phyloP scores from a whole-genome alignment of 1,140 invertebrate species.

The Mactra quadrangularis region DNA sequence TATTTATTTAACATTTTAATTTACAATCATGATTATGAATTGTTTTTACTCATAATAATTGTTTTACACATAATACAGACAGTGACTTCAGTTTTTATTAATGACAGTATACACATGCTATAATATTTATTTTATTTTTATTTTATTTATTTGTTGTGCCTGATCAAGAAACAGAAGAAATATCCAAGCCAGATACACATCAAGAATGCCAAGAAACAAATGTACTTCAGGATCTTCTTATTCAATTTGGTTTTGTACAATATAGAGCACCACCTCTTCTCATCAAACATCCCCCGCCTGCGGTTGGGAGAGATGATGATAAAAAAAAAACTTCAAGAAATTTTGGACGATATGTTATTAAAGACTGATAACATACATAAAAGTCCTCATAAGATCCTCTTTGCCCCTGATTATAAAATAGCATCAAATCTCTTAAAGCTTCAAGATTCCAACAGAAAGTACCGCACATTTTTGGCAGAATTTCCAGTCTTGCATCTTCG shows the following conservation, averaged over 20 bases:
- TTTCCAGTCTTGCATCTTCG: slow-evolving; percentile 16
- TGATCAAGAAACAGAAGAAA: too few relatives aligned
- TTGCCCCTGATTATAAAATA: slow-evolving; percentile 26
- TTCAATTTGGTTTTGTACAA: neutral
- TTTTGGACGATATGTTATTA: slow-evolving; percentile 14
- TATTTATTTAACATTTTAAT: too few relatives aligned
- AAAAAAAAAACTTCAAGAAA: neutral
- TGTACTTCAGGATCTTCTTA: neutral
- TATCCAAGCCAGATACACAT: too few relatives aligned
- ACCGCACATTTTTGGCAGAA: slow-evolving; percentile 10
- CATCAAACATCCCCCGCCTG: slow-evolving; percentile 8
- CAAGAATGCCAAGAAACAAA: too few relatives aligned
- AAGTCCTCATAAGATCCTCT: neutral
- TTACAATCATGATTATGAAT: too few relatives aligned
- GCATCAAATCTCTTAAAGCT: slow-evolving; percentile 1
- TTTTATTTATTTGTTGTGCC: too few relatives aligned
- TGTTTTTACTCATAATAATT: too few relatives aligned
- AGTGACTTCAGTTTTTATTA: too few relatives aligned
- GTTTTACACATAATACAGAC: too few relatives aligned
- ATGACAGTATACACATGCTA: too few relatives aligned
- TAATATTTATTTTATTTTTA: too few relatives aligned
- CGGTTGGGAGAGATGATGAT: slow-evolving; percentile 12
- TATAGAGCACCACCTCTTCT: neutral
- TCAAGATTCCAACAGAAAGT: neutral
- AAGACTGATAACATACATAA: neutral